Conservation (phyloP, 2,888 invertebrate species). For the Anticlea derivata region DNA sequence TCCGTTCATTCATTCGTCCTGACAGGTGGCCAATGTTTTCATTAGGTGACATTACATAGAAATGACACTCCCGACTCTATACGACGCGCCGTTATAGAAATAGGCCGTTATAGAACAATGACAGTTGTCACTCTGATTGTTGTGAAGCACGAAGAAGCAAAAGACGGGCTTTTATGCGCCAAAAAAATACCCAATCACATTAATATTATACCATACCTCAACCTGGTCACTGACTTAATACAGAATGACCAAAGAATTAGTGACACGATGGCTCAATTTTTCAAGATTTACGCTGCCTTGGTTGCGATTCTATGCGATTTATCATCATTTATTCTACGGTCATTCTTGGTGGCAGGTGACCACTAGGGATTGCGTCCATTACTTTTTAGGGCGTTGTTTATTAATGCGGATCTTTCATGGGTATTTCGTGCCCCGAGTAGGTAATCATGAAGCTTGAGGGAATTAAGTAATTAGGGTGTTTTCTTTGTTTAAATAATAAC, state of each 20-base stretch:
- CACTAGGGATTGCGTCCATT: conserved; percentile 15
- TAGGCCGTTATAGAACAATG: too few relatives aligned
- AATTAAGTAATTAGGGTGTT: conserved; percentile 6
- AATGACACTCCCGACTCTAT: not conserved
- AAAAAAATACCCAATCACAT: too few relatives aligned
- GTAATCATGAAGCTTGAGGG: conserved; percentile 2
- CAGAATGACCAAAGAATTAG: too few relatives aligned
- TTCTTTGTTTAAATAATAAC: conserved; percentile 6
- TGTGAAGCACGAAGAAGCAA: too few relatives aligned
- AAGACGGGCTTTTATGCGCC: too few relatives aligned
- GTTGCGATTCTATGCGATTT: not conserved
- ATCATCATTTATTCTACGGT: not conserved
- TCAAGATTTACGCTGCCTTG: too few relatives aligned
- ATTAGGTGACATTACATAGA: conserved; percentile 1
- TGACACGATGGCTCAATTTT: too few relatives aligned
- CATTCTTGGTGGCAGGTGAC: conserved; percentile 19
- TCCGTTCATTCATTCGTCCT: conserved; percentile 31
- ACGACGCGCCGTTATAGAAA: too few relatives aligned
- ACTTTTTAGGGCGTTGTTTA: conserved; percentile 10
- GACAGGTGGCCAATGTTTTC: conserved; percentile 13
- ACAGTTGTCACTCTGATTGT: too few relatives aligned
- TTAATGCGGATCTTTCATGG: conserved; percentile 3
- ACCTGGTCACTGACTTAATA: too few relatives aligned
- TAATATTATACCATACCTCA: too few relatives aligned
- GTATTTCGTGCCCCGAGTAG: not conserved